These are phyloP conservation scores for Myotis davidii DNA, from an alignment of 2,113 vertebrate genomes.

Conservation along the genomic window DNA sequence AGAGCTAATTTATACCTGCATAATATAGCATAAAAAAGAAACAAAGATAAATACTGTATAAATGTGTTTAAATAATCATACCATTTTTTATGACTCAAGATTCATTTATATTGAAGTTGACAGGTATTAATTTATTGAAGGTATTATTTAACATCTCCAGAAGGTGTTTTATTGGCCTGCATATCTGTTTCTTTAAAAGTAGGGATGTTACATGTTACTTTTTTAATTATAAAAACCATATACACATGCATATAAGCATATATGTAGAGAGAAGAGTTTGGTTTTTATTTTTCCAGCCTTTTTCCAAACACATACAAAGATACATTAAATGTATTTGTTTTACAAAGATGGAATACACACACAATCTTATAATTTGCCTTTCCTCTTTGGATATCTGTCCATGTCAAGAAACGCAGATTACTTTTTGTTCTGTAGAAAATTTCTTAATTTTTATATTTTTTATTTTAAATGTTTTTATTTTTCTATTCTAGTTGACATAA, in stretches of 20 bases:
- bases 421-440: background rate
- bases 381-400: slow-evolving; percentile 21
- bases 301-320: background rate
- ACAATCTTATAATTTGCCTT: slow-evolving; percentile 4
- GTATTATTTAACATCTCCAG: background rate
- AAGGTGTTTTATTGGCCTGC: background rate
- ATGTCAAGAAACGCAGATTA: slow-evolving; percentile 21
- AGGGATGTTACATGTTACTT: background rate
- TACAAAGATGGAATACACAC: background rate
- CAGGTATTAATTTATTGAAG: slow-evolving; percentile 49
- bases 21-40: slow-evolving; percentile 12
- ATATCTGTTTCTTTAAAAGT: background rate
- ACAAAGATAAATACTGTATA: slow-evolving; percentile 21
- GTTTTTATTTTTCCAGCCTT: background rate
- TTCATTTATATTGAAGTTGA: slow-evolving; percentile 44
- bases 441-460: background rate
- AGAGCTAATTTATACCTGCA: slow-evolving; percentile 63
- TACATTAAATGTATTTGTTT: background rate
- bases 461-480: background rate
- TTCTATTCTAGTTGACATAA: background rate
- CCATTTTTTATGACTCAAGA: background rate
- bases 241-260: background rate
- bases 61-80: slow-evolving; percentile 35
- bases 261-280: background rate
- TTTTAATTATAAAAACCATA: slow-evolving; percentile 19